phyloP scores from a whole-genome alignment of 2,888 invertebrate genomes.

The Altica lythri region DNA sequence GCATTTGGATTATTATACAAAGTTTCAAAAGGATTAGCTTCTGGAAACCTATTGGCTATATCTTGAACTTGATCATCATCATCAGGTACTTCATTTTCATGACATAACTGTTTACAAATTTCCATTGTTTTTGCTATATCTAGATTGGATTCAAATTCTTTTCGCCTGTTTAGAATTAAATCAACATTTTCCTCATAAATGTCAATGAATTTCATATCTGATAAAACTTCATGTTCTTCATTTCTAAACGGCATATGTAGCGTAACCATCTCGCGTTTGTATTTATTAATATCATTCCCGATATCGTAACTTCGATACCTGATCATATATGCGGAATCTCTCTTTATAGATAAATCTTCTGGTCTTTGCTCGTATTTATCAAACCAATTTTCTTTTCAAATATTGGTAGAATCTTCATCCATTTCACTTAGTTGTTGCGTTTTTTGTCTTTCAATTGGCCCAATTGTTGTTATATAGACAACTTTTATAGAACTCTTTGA shows the following conservation, averaged over 20 bases:
- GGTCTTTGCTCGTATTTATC: conserved; percentile 54
- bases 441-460: conserved; percentile 52
- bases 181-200: conserved; percentile 47
- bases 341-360: conserved; percentile 40
- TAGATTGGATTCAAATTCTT: conserved; percentile 48
- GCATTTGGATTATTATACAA: too few species aligned
- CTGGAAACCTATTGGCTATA: too few species aligned
- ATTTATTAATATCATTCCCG: conserved; percentile 45
- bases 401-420: conserved; percentile 49
- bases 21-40: too few species aligned
- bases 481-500: conserved; percentile 45
- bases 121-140: conserved; percentile 48
- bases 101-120: conserved; percentile 50
- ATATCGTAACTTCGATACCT: conserved; percentile 53
- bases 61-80: background rate
- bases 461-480: conserved; percentile 51
- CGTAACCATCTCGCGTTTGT: conserved; percentile 50
- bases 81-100: conserved; percentile 2
- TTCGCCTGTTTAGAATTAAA: conserved; percentile 40
- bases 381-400: conserved; percentile 55
- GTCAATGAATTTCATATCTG: conserved; percentile 46
- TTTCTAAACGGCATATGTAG: conserved; percentile 50
- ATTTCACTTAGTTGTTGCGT: conserved; percentile 46
- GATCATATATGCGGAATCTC: conserved; percentile 46
- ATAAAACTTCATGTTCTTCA: conserved; percentile 51